Evolutionary conservation across 1,140 invertebrate genomes (phyloP), one percentile per base, ranked within the genome.

Genomic region (Thalassaphorura encarpata): DNA sequence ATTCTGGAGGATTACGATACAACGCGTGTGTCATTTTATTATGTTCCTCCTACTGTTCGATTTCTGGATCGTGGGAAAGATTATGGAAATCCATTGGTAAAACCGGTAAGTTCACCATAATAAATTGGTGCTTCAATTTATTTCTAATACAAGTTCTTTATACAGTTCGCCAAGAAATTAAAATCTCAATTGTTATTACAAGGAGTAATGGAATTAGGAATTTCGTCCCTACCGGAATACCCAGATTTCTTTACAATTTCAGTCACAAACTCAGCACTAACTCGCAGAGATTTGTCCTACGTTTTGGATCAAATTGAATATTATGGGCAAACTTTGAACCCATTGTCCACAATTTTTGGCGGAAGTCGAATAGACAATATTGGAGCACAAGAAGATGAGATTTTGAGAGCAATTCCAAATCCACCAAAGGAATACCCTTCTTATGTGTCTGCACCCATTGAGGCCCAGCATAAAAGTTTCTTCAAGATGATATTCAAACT

Each of bases 201-300:
- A 68, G 94, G 94, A 4, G 84, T 83, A 6, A 91, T 94, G 81
- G 86, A 96, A 80, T 83, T 97, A 27, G 91, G 89, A n/a, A 96
- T 96, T 69, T 90, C 96, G 67, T 85, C 90, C 0, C 73, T 89
- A 56, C 76, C 80, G 42, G 73, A 78, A 47, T 72, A 80, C 58
- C 84, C 87, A 0, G 89, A 97, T 71, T 97, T 97, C 73, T 96
- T 97, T 76, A 78, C 93, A 39, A 79, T 97, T 45, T 89, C 95
- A 4, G 78, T 97, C 61, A 87, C 89, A 71, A 95, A 88, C 67
- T 96, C 89, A 3, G 82, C 80, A 15, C 69, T 90, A 4, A 83
- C 80, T 18, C 76, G 81, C 59, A 73, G 77, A 6, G 89, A 95
- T 68, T 87, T 95, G 80, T 73, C 82, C 42, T 89, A 89, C 70